These are phyloP conservation scores for Agrilus biguttatus DNA, from an alignment of 2,888 invertebrate species.

Conservation along the genomic window DNA sequence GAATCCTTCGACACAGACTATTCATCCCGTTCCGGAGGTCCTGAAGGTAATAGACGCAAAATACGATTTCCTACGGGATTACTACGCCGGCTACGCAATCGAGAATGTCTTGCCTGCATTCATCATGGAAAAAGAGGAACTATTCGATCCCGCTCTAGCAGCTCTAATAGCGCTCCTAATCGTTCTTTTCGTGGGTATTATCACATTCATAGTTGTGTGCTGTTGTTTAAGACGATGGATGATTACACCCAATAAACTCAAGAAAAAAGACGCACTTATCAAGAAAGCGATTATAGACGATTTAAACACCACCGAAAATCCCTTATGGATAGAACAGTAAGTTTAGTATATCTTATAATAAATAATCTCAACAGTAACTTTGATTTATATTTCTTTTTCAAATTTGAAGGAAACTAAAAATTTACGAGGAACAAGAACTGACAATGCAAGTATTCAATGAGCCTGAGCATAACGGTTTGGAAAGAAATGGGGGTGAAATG, in stretches of 20 bases:
- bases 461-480: constrained; percentile 40
- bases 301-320: constrained; percentile 81
- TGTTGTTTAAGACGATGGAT: constrained; percentile 83
- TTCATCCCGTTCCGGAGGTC: constrained; percentile 63
- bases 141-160: constrained; percentile 74
- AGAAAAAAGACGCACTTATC: constrained; percentile 70
- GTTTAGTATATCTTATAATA: not conserved
- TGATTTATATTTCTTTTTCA: constrained; percentile 1
- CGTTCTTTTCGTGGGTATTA: constrained; percentile 71
- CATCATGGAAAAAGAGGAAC: constrained; percentile 50
- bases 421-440: constrained; percentile 83
- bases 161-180: constrained; percentile 74
- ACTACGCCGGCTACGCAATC: constrained; percentile 58
- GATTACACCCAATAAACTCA: constrained; percentile 65
- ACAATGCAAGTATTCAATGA: constrained; percentile 87
- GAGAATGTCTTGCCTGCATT: constrained; percentile 61
- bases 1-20: constrained; percentile 55
- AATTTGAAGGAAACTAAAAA: constrained; percentile 60
- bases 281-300: constrained; percentile 74
- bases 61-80: constrained; percentile 71
- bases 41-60: constrained; percentile 71
- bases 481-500: constrained; percentile 36
- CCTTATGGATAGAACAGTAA: constrained; percentile 82
- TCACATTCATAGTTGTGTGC: constrained; percentile 75
- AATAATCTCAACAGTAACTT: not conserved